Evolutionary conservation across 2,113 vertebrate genomes (phyloP).

Genomic region (Pao palembangensis): DNA sequence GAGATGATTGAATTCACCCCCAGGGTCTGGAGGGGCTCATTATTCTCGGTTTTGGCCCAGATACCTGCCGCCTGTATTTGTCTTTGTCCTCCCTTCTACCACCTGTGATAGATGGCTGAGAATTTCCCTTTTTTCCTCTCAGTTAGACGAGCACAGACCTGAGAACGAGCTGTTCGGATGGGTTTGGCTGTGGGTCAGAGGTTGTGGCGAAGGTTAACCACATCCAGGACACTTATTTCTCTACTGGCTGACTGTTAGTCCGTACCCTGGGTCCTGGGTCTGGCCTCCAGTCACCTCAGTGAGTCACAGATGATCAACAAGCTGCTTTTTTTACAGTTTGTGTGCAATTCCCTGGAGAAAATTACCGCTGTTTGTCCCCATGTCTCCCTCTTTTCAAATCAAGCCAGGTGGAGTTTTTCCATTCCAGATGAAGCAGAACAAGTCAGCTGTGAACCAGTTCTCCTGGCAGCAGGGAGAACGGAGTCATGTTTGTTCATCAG

Average conservation of each 20-base stretch:
- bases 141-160: too few species aligned
- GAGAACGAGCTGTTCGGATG: too few species aligned
- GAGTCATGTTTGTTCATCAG: constrained; percentile 23
- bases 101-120: constrained; percentile 64
- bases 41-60: constrained; percentile 56
- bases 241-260: not conserved
- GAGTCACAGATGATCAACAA: too few species aligned
- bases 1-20: constrained; percentile 63
- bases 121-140: constrained; percentile 53
- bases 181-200: too few species aligned
- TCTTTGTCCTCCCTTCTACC: constrained; percentile 70
- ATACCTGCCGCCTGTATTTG: constrained; percentile 54
- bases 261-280: constrained; percentile 6
- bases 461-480: not conserved
- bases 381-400: not conserved
- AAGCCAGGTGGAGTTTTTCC: constrained; percentile 10
- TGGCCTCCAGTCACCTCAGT: not conserved
- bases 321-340: constrained; percentile 2
- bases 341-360: not conserved
- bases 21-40: constrained; percentile 53
- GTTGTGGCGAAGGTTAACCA: too few species aligned
- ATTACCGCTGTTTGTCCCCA: not conserved
- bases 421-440: constrained; percentile 23
- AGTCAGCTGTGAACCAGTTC: constrained; percentile 1
- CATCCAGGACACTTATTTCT: too few species aligned